phyloP scores from a whole-genome alignment of 2,888 invertebrate genomes.

The Drosophila mettleri region DNA sequence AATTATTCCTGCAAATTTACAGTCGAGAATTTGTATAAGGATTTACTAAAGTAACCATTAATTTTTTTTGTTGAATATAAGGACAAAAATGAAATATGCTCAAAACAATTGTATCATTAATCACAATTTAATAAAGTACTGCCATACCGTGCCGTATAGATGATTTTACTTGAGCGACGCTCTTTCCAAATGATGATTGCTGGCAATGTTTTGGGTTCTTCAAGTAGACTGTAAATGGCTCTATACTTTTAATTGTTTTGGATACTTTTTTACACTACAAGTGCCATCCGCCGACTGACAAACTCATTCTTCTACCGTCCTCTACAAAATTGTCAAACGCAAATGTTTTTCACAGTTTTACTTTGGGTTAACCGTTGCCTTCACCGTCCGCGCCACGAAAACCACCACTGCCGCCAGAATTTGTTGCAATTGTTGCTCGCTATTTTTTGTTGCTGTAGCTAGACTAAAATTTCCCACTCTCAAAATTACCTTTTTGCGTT shows the following conservation, averaged over 20 bases:
- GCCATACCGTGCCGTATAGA: not conserved
- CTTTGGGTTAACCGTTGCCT: slow-evolving; percentile 38
- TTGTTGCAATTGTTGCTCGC: slow-evolving; percentile 40
- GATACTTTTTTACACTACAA: slow-evolving; percentile 1
- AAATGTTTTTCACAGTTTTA: slow-evolving; percentile 53
- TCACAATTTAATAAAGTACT: slow-evolving; percentile 3
- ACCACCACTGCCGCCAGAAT: slow-evolving; percentile 35
- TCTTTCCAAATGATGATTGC: not conserved
- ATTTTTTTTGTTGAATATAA: slow-evolving; percentile 4
- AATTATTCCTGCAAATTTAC: slow-evolving; percentile 17
- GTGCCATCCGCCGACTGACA: not conserved
- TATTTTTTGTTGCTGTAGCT: slow-evolving; percentile 9
- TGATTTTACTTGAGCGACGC: not conserved
- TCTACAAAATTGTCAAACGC: slow-evolving; percentile 50
- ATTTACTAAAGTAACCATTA: slow-evolving; percentile 8
- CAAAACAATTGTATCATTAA: slow-evolving; percentile 6
- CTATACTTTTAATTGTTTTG: not conserved
- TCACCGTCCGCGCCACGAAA: slow-evolving; percentile 41
- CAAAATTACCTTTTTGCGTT: slow-evolving; percentile 76
- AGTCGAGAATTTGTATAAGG: slow-evolving; percentile 3
- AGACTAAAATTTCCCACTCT: slow-evolving; percentile 61
- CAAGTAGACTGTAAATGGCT: not conserved
- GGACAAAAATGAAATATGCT: slow-evolving; percentile 3
- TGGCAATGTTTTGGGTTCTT: not conserved
- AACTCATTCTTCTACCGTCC: slow-evolving; percentile 1